A percentile compares a stretch with the other conserved stretches of the same genome.
Conservation (phyloP, 2,797 vertebrate species). For the Mormyrops boulengeri region DNA sequence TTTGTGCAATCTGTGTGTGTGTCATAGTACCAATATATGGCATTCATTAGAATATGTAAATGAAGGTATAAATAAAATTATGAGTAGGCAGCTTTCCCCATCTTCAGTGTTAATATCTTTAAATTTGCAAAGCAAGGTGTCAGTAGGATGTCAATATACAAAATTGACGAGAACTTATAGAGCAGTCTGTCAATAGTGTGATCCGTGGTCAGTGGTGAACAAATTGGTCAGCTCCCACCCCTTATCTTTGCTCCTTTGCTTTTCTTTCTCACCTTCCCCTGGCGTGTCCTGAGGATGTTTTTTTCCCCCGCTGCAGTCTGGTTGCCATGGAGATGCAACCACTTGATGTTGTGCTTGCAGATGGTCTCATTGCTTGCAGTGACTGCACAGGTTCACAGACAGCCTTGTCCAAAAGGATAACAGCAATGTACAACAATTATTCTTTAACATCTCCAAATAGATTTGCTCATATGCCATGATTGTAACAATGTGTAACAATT, state of each 20-base stretch:
- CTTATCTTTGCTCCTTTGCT: neutral
- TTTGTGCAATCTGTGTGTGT: neutral
- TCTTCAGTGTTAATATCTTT: neutral
- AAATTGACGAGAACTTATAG: constrained; percentile 5
- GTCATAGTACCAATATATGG: neutral
- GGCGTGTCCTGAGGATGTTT: neutral
- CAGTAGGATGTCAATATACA: neutral
- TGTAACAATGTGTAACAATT: constrained; percentile 18
- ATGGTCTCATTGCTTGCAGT: constrained; percentile 27
- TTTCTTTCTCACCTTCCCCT: constrained; percentile 23
- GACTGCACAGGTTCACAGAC: constrained; percentile 37
- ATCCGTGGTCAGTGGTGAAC: neutral
- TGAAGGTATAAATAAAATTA: neutral
- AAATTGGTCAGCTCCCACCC: neutral
- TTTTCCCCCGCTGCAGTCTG: constrained; percentile 36
- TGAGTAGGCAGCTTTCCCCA: neutral
- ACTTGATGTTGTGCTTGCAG: constrained; percentile 27
- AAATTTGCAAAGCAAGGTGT: neutral
- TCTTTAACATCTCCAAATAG: constrained; percentile 30
- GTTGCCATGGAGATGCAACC: constrained; percentile 53
- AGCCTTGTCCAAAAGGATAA: constrained; percentile 42
- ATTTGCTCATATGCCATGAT: constrained; percentile 21
- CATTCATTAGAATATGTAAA: neutral
- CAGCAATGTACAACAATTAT: neutral
- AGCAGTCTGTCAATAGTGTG: neutral